Percentiles rank a stretch among this genome's conserved stretches.
Evolutionary conservation across 64 coral and sea anemone species (phyloP).

Genomic region (Stichodactyla helianthus): DNA sequence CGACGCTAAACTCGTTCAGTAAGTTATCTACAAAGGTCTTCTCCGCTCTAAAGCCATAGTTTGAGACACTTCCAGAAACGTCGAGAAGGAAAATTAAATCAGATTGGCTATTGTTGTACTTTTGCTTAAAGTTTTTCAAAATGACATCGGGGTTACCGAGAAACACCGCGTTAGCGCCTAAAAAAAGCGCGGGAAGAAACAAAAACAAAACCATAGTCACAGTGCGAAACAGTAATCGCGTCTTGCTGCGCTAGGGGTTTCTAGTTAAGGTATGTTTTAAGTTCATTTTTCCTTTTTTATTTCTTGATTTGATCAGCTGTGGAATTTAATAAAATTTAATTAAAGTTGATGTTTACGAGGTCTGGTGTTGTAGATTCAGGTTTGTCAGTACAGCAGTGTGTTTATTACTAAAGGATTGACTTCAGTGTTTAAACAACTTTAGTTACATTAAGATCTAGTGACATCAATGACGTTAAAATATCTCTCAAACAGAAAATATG

Average conservation of each 20-base stretch:
- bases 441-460: not conserved
- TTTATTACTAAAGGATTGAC: not conserved
- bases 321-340: not conserved
- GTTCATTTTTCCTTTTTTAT: not conserved
- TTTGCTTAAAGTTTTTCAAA: slow-evolving; percentile 67
- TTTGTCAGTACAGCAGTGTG: not conserved
- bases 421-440: not conserved
- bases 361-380: not conserved
- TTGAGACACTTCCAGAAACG: slow-evolving; percentile 83
- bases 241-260: not conserved
- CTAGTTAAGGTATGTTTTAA: not conserved
- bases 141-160: slow-evolving; percentile 54
- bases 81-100: slow-evolving; percentile 89
- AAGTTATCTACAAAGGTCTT: slow-evolving; percentile 90
- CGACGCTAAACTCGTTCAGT: slow-evolving; percentile 86
- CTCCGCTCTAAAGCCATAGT: slow-evolving; percentile 62
- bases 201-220: not conserved
- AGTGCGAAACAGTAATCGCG: not conserved
- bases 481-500: too few species aligned
- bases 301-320: not conserved
- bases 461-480: too few species aligned
- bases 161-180: slow-evolving; percentile 26
- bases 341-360: not conserved
- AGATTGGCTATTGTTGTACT: slow-evolving; percentile 90
- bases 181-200: not conserved